These are phyloP conservation scores for Lydus trimaculatus DNA, from an alignment of 2,888 invertebrate species.

Conservation along the genomic window DNA sequence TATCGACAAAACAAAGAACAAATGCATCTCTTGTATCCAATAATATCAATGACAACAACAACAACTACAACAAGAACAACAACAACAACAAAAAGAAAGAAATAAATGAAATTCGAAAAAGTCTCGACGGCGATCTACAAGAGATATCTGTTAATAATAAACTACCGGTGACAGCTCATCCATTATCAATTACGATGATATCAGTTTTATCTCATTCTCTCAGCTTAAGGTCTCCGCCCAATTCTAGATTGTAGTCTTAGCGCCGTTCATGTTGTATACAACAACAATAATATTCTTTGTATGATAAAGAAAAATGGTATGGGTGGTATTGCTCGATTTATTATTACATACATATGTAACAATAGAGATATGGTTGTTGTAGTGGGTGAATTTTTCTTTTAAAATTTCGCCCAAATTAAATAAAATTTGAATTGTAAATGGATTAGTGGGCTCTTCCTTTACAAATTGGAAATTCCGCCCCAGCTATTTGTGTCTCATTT, in stretches of 20 bases:
- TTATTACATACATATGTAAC: not conserved
- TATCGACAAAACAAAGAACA: not conserved
- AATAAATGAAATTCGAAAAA: not conserved
- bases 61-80: not conserved
- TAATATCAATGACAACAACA: not conserved
- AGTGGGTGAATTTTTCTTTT: not conserved
- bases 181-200: conserved; percentile 25
- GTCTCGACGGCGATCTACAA: conserved; percentile 14
- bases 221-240: not conserved
- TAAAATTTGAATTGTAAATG: not conserved
- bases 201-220: conserved; percentile 21
- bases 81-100: not conserved
- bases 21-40: not conserved
- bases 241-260: conserved; percentile 4
- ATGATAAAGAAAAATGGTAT: conserved; percentile 4
- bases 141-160: conserved; percentile 20
- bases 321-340: not conserved
- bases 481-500: not conserved
- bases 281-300: conserved; percentile 5
- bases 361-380: not conserved
- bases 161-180: conserved; percentile 19
- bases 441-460: not conserved
- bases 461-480: conserved; percentile 15
- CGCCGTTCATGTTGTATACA: not conserved
- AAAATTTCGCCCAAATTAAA: not conserved